phyloP scores from a whole-genome alignment of 2,888 invertebrate genomes.

The Caradrina kadenii region DNA sequence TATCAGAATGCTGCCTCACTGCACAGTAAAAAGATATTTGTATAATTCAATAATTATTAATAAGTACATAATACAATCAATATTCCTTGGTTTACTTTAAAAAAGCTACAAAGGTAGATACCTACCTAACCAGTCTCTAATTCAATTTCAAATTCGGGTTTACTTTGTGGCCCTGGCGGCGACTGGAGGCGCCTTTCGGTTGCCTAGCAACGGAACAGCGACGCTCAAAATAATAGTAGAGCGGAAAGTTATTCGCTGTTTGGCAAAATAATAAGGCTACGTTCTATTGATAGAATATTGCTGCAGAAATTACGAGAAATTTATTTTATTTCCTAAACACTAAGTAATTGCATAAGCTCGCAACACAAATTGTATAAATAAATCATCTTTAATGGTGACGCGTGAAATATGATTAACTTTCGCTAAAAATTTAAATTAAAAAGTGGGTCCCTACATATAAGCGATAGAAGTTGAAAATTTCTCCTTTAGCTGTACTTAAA shows the following conservation, averaged over 20 bases:
- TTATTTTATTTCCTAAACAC: neutral
- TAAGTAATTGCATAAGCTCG: neutral
- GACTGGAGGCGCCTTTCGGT: conserved; percentile 37
- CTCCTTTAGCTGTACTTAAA: conserved; percentile 2
- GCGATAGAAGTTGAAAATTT: neutral
- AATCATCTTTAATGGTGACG: neutral
- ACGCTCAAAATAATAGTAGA: conserved; percentile 28
- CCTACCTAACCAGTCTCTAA: neutral
- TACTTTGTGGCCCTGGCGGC: conserved; percentile 28
- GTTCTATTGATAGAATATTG: conserved; percentile 7
- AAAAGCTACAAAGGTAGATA: neutral
- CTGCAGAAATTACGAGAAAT: neutral
- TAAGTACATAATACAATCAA: neutral
- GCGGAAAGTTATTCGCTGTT: conserved; percentile 18
- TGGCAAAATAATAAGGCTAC: conserved; percentile 2
- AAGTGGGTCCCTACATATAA: neutral
- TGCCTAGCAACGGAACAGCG: conserved; percentile 53
- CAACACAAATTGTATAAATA: neutral
- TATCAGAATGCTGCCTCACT: too few species aligned
- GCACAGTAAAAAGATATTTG: too few species aligned
- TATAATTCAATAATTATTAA: neutral
- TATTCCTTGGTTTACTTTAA: neutral
- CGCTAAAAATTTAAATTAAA: neutral
- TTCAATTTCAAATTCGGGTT: conserved; percentile 28
- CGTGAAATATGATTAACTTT: neutral